Percentiles rank a stretch among this genome's conserved stretches.
Conservation (phyloP, 2,113 vertebrate species). For the Varanus komodoensis region DNA sequence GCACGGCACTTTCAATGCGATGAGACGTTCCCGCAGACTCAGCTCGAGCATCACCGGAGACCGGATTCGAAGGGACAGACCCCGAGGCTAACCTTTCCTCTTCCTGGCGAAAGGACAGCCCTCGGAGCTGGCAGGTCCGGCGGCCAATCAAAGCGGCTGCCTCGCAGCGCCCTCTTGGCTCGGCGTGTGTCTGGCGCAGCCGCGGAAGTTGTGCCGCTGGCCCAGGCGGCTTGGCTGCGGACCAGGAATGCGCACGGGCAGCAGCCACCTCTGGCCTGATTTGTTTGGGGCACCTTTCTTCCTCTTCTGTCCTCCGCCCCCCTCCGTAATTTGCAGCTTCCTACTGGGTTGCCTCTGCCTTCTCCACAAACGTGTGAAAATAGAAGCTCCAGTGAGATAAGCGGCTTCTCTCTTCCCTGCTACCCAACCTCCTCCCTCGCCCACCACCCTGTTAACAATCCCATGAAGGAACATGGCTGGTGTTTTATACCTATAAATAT, state of each 20-base stretch:
- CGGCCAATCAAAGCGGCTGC: neutral
- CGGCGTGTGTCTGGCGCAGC: neutral
- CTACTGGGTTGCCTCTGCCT: neutral
- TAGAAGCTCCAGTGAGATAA: neutral
- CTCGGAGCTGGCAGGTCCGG: neutral
- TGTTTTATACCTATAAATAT: neutral
- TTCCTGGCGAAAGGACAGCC: neutral
- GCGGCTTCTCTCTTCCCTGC: neutral
- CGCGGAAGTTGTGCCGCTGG: neutral
- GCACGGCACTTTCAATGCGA: neutral
- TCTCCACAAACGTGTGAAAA: neutral
- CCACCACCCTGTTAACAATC: neutral
- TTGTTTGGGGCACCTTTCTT: neutral
- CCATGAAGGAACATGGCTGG: neutral
- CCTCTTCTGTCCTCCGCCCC: neutral
- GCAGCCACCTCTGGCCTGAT: too few relatives aligned
- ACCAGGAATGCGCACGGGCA: neutral
- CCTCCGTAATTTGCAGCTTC: neutral
- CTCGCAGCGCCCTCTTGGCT: neutral
- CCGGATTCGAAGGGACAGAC: neutral
- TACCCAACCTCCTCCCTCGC: too few relatives aligned
- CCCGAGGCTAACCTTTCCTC: neutral
- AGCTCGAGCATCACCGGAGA: neutral
- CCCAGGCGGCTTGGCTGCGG: neutral
- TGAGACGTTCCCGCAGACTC: neutral